Conservation (phyloP, 2,888 invertebrate species). For the Ctena decussata region DNA sequence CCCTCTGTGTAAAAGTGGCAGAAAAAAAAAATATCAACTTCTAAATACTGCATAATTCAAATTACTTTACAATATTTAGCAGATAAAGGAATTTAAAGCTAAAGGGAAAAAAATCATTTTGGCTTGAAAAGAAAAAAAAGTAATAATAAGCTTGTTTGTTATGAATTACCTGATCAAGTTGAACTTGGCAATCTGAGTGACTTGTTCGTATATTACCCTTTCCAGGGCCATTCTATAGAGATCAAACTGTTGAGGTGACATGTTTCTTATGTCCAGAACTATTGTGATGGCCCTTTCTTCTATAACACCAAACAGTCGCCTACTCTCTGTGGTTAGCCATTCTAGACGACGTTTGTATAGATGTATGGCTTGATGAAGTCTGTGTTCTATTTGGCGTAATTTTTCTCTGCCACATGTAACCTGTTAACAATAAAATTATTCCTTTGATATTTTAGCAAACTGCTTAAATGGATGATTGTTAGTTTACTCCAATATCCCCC, state of each 20-base stretch:
- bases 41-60: no score
- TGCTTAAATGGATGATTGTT: no score
- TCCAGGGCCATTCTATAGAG: conserved; percentile 84
- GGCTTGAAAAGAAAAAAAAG: no score
- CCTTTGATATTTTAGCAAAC: no score
- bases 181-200: conserved; percentile 84
- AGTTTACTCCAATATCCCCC: no score
- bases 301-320: conserved; percentile 86
- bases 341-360: conserved; percentile 84
- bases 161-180: conserved; percentile 85
- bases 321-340: conserved; percentile 86
- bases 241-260: conserved; percentile 85
- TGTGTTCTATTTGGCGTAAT: conserved; percentile 80
- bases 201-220: conserved; percentile 84
- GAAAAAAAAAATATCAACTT: no score
- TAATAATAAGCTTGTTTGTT: no score
- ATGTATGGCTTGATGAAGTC: conserved; percentile 80
- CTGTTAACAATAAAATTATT: no score
- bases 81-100: no score
- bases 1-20: no score
- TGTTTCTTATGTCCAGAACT: conserved; percentile 85
- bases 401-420: conserved; percentile 82
- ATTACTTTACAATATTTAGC: no score
- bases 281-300: conserved; percentile 84
- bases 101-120: no score